These are phyloP conservation scores for Scolopax rusticola DNA, from an alignment of 2,797 vertebrate species.

Conservation along the genomic window DNA sequence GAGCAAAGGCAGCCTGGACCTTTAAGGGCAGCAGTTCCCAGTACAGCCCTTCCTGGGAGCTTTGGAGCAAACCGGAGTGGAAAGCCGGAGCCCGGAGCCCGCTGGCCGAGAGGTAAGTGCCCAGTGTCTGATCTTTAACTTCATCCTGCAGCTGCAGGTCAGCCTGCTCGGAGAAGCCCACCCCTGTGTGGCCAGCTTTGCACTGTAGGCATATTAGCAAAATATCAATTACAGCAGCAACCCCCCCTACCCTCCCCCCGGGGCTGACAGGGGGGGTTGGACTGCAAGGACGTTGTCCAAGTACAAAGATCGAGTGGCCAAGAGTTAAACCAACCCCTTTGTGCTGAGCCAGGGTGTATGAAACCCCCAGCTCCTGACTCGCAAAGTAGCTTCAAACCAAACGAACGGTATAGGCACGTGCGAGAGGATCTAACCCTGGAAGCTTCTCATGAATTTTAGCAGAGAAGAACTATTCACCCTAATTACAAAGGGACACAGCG, in stretches of 20 bases:
- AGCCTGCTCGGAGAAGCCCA: not conserved
- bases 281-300: not conserved
- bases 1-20: conserved; percentile 12
- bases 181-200: not conserved
- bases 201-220: not conserved
- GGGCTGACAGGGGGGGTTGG: rapidly evolving
- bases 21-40: conserved; percentile 45
- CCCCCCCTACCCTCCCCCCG: too few species aligned
- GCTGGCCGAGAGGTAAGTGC: not conserved
- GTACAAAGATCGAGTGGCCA: not conserved
- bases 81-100: not conserved
- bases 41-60: not conserved
- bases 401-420: not conserved
- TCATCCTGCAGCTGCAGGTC: not conserved
- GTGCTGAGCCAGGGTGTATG: not conserved
- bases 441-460: not conserved
- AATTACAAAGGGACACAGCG: not conserved
- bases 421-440: not conserved
- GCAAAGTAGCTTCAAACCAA: not conserved
- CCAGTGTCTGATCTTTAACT: not conserved
- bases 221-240: not conserved
- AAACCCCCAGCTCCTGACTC: not conserved
- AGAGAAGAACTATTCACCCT: not conserved
- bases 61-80: not conserved
- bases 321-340: not conserved